Percentiles rank a stretch among this genome's conserved stretches.
These are phyloP conservation scores for Zoanthus solanderi DNA, from an alignment of 92 coral and sea anemone genomes.

Conservation along the genomic window DNA sequence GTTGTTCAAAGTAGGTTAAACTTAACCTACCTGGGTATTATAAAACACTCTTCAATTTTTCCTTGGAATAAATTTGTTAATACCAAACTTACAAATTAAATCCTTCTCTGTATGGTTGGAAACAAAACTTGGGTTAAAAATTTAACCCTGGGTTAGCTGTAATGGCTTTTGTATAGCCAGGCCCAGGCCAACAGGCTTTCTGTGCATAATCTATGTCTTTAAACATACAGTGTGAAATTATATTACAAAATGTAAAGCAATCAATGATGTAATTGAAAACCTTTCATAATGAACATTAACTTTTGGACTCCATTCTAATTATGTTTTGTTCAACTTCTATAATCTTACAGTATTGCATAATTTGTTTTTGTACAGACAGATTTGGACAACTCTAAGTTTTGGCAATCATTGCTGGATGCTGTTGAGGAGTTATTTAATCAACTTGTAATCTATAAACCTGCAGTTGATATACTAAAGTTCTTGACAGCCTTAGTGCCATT, in stretches of 20 bases:
- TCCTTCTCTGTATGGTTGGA: too few relatives aligned
- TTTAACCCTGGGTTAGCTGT: too few relatives aligned
- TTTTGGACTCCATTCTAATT: not conserved
- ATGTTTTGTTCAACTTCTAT: not conserved
- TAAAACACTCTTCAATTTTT: too few relatives aligned
- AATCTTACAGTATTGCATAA: not conserved
- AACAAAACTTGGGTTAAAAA: too few relatives aligned
- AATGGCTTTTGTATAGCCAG: too few relatives aligned
- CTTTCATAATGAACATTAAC: not conserved
- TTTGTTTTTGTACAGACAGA: not conserved
- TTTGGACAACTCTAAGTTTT: not conserved
- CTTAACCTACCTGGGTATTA: too few relatives aligned
- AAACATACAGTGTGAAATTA: not conserved
- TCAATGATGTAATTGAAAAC: not conserved
- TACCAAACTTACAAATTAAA: too few relatives aligned
- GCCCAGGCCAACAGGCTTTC: too few relatives aligned
- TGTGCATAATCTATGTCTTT: not conserved
- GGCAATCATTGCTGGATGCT: conserved; percentile 56
- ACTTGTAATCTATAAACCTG: conserved; percentile 71
- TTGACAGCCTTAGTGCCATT: conserved; percentile 57
- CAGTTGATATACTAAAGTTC: conserved; percentile 62
- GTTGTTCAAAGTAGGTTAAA: too few relatives aligned
- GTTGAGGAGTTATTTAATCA: conserved; percentile 64
- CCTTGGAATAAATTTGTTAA: too few relatives aligned
- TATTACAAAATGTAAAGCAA: not conserved